phyloP scores from a whole-genome alignment of 2,888 invertebrate genomes.

The Nephrotoma flavescens region DNA sequence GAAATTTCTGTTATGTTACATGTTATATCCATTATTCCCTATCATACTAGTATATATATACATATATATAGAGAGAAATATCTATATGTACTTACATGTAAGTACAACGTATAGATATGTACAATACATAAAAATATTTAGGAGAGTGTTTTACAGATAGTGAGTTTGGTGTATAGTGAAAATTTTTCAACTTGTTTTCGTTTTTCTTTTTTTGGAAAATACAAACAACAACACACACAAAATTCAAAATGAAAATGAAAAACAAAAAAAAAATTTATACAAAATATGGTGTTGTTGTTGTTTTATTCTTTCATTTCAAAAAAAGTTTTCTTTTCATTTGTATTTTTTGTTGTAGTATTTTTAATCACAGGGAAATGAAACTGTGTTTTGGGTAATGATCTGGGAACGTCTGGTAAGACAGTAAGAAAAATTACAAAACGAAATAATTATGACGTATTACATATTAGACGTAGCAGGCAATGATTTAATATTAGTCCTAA shows the following conservation, averaged over 20 bases:
- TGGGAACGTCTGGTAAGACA: neutral
- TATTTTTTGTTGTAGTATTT: neutral
- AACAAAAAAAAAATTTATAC: neutral
- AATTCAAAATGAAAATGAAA: neutral
- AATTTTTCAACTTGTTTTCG: neutral
- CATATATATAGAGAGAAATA: neutral
- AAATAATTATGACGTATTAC: too few relatives aligned
- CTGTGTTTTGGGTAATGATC: neutral
- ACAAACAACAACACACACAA: neutral
- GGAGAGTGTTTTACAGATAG: neutral
- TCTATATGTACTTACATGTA: neutral
- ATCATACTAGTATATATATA: too few relatives aligned
- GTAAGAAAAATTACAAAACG: too few relatives aligned
- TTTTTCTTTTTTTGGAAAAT: neutral
- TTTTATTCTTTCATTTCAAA: neutral
- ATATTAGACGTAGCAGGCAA: too few relatives aligned
- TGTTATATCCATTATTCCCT: neutral
- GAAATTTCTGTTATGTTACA: neutral
- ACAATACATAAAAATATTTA: neutral
- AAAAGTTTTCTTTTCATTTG: neutral
- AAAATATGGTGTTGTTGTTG: neutral
- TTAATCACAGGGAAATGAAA: neutral
- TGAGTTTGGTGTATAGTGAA: neutral
- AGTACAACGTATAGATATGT: neutral
- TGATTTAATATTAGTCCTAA: too few relatives aligned